Base-by-base conservation (phyloP, 2,797 vertebrate genomes). In the Galago senegalensis region DNA sequence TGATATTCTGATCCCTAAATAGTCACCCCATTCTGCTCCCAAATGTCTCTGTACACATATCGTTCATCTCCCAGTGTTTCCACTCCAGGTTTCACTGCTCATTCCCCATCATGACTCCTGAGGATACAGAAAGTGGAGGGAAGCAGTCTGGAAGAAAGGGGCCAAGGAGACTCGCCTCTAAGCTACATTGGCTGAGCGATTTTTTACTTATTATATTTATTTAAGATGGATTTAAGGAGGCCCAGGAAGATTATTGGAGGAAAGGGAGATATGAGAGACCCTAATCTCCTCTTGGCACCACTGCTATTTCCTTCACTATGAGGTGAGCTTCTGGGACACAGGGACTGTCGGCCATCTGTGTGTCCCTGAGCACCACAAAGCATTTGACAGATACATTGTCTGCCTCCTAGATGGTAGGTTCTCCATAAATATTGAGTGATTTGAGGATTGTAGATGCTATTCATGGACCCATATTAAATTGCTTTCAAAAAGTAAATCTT, bases 401-500 rank as follows among this genome's bases (percentile, higher is more conserved):
- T 87, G 27, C 13, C 49, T 63, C 49, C 13, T 18, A 60, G 8
- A 31, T 34, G 81, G 37, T 76, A 81, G 75, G 43, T 18, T 76
- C 53, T 92, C 88, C 86, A 46, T 40, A 46, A 83, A 53, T n/a
- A n/a, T 58, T 88, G 86, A 49, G 17, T 85, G 67, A 73, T 49
- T 61, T 18, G 27, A 85, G 58, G 10, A 87, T 79, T 83, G 43
- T 84, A 63, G 40, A 75, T 89, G 20, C 11, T 58, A 3, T 91
- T 58, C 5, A 43, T 80, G 8, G 23, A 58, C 8, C 31, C 63
- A 25, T 56, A 34, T 16, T 84, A 85, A 79, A 43, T 83, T 37
- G 27, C 29, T 96, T 92, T 88, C 14, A 40, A 56, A 95, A 94
- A 25, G 0, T 40, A 91, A 63, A 87, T 83, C 16, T 20, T 73